Evolutionary conservation across 2,888 invertebrate species (phyloP), one percentile per base, ranked within the genome.

Genomic region (Trichogramma dendrolimi): DNA sequence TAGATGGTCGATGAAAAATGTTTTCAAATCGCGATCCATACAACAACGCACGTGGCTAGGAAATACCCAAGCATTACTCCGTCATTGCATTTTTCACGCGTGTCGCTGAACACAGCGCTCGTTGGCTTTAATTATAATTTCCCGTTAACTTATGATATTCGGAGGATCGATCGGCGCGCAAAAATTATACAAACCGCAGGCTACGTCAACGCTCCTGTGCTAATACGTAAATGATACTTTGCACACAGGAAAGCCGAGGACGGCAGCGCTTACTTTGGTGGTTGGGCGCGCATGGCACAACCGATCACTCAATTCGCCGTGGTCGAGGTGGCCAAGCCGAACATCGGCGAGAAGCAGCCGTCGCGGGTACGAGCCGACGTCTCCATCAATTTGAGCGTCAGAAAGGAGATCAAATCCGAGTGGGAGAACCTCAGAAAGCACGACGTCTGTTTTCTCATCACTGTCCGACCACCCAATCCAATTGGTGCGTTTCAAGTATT

Each of bases 231-330:
- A 55, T 62, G 55, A 14, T 74, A 62, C 63, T 49, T 51, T 27
- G 27, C 27, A 54, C 43, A 5, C 72, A 91, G 91, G 91, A 85
- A 86, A 77, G 83, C 94, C 1, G 97, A 96, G 82, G 94, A 95
- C 75, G 88, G 85, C 0, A 86, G 85, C 58, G 87, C 90, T 0
- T 90, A 92, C 72, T 99, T 96, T 81, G 96, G 96, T 10, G 99
- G 99, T 2, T 99, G 99, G 98, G 97, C 98, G 0, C 85, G 98
- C 66, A 99, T 99, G 98, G 98, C 98, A 0, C 90, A 96, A 71
- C 94, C 96, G 0, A 90, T 99, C 61, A 85, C 89, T 6, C 88
- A 89, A 63, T 98, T 99, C 80, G 91, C 92, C 4, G 93, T 98
- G 1, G 94, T 97, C 0, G 97, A 98, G 81, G 96, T 96, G 6